Evolutionary conservation across 2,888 invertebrate genomes (phyloP), one percentile per base, ranked within the genome.

Genomic region (Julus scanicus): DNA sequence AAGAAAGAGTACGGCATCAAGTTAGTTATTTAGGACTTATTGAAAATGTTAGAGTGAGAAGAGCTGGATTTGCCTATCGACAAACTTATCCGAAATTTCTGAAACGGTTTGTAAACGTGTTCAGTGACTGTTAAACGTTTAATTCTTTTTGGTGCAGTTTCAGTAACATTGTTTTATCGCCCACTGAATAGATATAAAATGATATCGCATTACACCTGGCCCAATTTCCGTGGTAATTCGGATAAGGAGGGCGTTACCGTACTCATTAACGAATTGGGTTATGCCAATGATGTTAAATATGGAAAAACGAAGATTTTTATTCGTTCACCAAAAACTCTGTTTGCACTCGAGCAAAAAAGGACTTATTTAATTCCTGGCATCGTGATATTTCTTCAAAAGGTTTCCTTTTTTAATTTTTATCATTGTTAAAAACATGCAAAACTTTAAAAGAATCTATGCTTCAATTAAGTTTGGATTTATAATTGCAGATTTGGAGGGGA

Each of bases 231-330:
- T 89, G 95, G 95, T 5, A 95, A 95, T 88, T 93, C 93, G 88
- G 96, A 96, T 90, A 94, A 94, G 91, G 97, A 98, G 90, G 98
- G 97, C 1, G 97, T 97, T 3, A 94, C 95, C 91, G 95, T 96
- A 89, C 94, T 99, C 89, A 94, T 99, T 90, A 94, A 96, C 86
- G 97, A 97, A 90, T 94, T 96, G 91, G 94, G 95, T 71, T 95
- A 96, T 90, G 92, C 94, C 2, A 93, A 95, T 57, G 99, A 99
- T 91, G 98, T 98, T 37, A 97, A 97, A 92, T 98, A 96, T 91
- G 99, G 99, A 17, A 96, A 97, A 91, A 98, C 98, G 0, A 99
- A 99, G 93, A 94, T 99, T 88, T 99, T 99, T 91, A 97, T 99
- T 90, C 94, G 98, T 91, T 96, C 97, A 17, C 99, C 99, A 0